Evolutionary conservation across 2,888 invertebrate genomes (phyloP).

Genomic region (Itoplectis maculator): DNA sequence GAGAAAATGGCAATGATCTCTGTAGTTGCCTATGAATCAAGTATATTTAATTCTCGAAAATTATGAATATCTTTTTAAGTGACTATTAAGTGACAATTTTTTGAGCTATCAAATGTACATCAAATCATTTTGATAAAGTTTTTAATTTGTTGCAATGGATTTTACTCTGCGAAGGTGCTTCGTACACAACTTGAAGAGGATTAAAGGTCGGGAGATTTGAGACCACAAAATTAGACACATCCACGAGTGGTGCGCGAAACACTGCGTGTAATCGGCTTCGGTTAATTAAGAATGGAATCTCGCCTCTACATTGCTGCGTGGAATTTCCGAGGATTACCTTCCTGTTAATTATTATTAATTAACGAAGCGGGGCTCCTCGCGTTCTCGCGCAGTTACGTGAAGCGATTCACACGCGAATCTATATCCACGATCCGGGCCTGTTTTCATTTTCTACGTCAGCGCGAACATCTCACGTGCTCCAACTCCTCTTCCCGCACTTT

Average conservation of each 20-base stretch:
- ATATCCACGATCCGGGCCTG: neutral
- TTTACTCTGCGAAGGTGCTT: no score
- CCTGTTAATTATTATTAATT: constrained; percentile 37
- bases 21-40: no score
- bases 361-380: constrained; percentile 22
- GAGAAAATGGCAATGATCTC: no score
- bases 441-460: constrained; percentile 12
- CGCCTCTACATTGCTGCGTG: neutral
- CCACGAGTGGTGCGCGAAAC: neutral
- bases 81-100: no score
- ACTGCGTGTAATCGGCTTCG: constrained; percentile 20
- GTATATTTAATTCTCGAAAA: no score
- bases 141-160: no score
- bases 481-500: constrained; percentile 1
- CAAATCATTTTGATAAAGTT: no score
- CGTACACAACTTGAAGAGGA: neutral
- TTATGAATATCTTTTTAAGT: no score
- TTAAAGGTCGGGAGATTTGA: neutral
- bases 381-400: neutral
- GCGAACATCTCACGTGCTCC: constrained; percentile 6
- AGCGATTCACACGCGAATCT: constrained; percentile 1
- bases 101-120: no score
- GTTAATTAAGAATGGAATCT: constrained; percentile 39
- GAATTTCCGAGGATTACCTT: constrained; percentile 16
- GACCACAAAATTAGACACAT: neutral